A percentile compares a stretch with the other conserved stretches of the same genome.
phyloP scores from a whole-genome alignment of 2,113 vertebrate species.

The Progne subis region DNA sequence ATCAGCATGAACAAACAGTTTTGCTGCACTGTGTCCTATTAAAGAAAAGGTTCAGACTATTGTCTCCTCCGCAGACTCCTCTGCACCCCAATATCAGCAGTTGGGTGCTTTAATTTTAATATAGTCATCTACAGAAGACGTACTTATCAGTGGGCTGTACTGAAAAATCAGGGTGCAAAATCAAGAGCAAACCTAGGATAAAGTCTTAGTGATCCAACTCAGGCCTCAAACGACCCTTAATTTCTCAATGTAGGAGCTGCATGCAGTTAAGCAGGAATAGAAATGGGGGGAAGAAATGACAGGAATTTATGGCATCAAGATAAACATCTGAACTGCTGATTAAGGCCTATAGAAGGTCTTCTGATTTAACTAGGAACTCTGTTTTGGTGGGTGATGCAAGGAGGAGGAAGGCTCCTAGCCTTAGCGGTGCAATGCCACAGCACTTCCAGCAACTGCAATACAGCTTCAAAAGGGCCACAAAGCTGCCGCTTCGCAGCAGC shows the following conservation, averaged over 20 bases:
- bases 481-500: slow-evolving; percentile 53
- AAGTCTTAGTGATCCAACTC: neutral
- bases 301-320: neutral
- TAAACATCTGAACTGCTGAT: neutral
- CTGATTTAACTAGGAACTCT: neutral
- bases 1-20: neutral
- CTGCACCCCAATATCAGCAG: neutral
- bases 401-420: neutral
- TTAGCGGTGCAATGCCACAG: neutral
- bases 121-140: neutral
- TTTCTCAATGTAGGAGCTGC: neutral
- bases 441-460: neutral
- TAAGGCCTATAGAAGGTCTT: neutral
- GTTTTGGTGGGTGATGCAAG: neutral
- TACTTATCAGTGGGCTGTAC: neutral
- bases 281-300: accelerated
- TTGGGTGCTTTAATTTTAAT: neutral
- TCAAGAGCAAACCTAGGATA: neutral
- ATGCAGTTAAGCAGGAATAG: neutral
- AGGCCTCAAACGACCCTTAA: neutral
- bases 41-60: neutral
- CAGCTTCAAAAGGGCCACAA: slow-evolving; percentile 50
- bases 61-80: neutral
- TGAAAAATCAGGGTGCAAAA: neutral
- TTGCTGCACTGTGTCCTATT: neutral